Evolutionary conservation across 2,888 invertebrate species (phyloP).

Genomic region (Hemistola chrysoprasaria): DNA sequence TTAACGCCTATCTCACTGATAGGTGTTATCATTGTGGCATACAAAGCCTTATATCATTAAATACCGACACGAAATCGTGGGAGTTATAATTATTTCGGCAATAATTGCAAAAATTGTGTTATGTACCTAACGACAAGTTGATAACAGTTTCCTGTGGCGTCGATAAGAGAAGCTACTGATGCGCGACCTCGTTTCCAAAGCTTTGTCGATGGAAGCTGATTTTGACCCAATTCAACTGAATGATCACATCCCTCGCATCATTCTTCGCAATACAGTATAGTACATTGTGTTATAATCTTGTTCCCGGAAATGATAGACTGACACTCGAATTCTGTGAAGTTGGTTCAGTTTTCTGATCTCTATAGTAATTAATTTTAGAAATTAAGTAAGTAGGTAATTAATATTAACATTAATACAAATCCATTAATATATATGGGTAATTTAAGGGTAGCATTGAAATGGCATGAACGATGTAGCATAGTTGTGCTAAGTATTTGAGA

Average conservation of each 20-base stretch:
- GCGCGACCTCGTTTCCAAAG: slow-evolving; percentile 71
- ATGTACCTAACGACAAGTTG: slow-evolving; percentile 75
- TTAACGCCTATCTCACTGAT: slow-evolving; percentile 5
- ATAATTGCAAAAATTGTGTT: slow-evolving; percentile 80
- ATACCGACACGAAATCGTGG: slow-evolving; percentile 54
- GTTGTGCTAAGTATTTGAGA: no score
- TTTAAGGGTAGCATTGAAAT: no score
- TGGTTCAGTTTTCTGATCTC: slow-evolving; percentile 28
- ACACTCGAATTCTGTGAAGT: slow-evolving; percentile 24
- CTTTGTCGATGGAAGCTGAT: slow-evolving; percentile 76
- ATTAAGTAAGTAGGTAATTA: neutral
- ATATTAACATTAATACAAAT: neutral
- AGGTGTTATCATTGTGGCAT: slow-evolving; percentile 29
- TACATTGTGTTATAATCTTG: slow-evolving; percentile 13
- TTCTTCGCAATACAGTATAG: slow-evolving; percentile 30
- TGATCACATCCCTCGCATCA: slow-evolving; percentile 46
- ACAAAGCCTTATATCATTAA: slow-evolving; percentile 29
- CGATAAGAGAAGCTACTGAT: slow-evolving; percentile 67
- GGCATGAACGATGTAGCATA: no score
- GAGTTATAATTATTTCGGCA: slow-evolving; percentile 77
- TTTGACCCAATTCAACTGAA: slow-evolving; percentile 70
- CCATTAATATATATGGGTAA: no score
- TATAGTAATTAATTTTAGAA: no score
- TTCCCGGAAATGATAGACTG: slow-evolving; percentile 25
- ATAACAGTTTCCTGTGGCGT: slow-evolving; percentile 71